Evolutionary conservation across 2,113 vertebrate species (phyloP), one percentile per base, ranked within the genome.

Genomic region (Rhegmatorhina hoffmannsi): DNA sequence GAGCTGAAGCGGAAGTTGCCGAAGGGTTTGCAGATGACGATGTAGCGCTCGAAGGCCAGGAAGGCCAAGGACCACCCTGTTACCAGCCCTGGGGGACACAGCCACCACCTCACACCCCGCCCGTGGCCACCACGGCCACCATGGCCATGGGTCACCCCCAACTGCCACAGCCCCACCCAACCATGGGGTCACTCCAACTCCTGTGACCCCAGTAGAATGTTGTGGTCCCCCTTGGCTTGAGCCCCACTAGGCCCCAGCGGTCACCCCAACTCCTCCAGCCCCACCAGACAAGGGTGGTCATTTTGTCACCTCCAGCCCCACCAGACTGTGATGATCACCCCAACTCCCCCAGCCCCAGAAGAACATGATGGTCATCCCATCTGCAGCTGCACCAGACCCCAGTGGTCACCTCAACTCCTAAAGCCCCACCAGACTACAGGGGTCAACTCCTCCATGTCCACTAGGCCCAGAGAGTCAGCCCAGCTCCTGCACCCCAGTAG

Each of bases 1-100:
- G 96, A 96, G 89, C 50, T 96, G 93, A 99, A 99, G 89, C 96
- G 98, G 62, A 99, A 98, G 77, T 97, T 98, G 59, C 98, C 98
- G 1, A 99, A 98, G 6, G 98, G 98, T 82, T 99, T 99, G 95
- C 98, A 99, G 96, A 99, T 98, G 92, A 98, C 98, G 29, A 98
- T 77, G 82, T 98, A 98, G 69, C 98, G 96, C 78, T 99, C 98
- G 1, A 98, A 98, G 10, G 98, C 98, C 63, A 99, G 95, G 93
- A 99, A 98, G 7, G 98, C 98, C 95, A 99, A 81, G 19, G 99
- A 99, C 98, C 98, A 99, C 46, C 97, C 92, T 1, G 97, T 98
- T 88, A 98, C 98, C 73, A 98, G 69, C 80, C 98, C 98, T 98
- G 75, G 50, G 59, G 40, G 21, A 8, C 29, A 25, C 1, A 28